Evolutionary conservation across 2,888 invertebrate species (phyloP).

Genomic region (Archips xylosteana): DNA sequence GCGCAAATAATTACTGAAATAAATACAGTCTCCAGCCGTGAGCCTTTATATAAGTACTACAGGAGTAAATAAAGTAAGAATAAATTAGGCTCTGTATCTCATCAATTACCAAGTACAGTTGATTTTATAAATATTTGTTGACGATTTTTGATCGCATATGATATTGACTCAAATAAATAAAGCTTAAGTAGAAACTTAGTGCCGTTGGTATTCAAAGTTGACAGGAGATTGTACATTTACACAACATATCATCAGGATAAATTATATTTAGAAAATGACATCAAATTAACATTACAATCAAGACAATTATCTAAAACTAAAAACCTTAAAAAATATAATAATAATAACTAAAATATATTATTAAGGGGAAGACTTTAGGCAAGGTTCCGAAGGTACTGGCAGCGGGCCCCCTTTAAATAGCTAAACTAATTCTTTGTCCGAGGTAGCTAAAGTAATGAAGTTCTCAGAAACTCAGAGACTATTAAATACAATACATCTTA

Average conservation of each 20-base stretch:
- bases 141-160: not conserved
- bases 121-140: not conserved
- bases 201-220: not conserved
- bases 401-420: no score
- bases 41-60: constrained; percentile 16
- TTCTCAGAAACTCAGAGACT: not conserved
- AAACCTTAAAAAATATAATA: no score
- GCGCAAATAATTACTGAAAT: constrained; percentile 28
- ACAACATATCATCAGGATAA: no score
- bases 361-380: no score
- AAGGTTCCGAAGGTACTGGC: no score
- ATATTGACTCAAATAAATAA: not conserved
- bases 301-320: no score
- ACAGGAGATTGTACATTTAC: not conserved
- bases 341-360: no score
- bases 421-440: not conserved
- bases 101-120: constrained; percentile 2
- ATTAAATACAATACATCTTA: not conserved
- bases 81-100: constrained; percentile 18
- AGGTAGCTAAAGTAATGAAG: not conserved
- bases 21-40: constrained; percentile 19
- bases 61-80: constrained; percentile 4
- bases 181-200: not conserved
- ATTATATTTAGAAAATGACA: no score
- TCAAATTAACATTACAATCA: no score